Evolutionary conservation across 2,797 vertebrate genomes (phyloP).

Genomic region (Poecilia gillii): DNA sequence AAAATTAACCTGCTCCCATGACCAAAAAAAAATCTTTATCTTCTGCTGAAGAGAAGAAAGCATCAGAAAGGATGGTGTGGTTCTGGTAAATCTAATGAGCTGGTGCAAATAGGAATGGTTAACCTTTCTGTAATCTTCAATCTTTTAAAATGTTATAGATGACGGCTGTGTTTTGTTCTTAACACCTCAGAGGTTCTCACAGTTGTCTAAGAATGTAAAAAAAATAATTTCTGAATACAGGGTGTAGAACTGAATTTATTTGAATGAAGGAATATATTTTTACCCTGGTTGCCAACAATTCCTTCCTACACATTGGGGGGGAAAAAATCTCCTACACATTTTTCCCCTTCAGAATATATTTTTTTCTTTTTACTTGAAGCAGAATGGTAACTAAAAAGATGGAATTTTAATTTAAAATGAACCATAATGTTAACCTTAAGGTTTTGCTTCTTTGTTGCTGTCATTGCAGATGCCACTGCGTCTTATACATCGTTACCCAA

Average conservation of each 20-base stretch:
- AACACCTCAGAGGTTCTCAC: not conserved
- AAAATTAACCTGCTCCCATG: not conserved
- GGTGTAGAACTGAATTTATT: not conserved
- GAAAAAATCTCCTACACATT: not conserved
- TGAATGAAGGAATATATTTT: not conserved
- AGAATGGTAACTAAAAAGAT: not conserved
- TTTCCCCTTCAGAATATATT: not conserved
- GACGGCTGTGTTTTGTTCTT: not conserved
- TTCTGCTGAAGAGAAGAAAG: not conserved
- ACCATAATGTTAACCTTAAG: not conserved
- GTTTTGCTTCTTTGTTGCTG: conserved; percentile 10
- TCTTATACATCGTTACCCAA: not conserved
- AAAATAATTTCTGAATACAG: not conserved
- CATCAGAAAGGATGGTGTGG: not conserved
- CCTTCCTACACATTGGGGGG: not conserved
- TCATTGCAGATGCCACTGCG: conserved; percentile 30
- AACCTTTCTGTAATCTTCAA: not conserved
- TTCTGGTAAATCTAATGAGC: not conserved
- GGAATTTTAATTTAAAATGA: not conserved
- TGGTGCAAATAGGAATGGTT: not conserved
- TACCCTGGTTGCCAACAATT: not conserved
- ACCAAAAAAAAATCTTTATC: not conserved
- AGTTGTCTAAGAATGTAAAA: not conserved
- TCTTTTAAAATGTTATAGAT: not conserved
- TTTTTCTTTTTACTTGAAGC: not conserved